Evolutionary conservation across 1,140 invertebrate genomes (phyloP).

Genomic region (Cotesia glomerata): DNA sequence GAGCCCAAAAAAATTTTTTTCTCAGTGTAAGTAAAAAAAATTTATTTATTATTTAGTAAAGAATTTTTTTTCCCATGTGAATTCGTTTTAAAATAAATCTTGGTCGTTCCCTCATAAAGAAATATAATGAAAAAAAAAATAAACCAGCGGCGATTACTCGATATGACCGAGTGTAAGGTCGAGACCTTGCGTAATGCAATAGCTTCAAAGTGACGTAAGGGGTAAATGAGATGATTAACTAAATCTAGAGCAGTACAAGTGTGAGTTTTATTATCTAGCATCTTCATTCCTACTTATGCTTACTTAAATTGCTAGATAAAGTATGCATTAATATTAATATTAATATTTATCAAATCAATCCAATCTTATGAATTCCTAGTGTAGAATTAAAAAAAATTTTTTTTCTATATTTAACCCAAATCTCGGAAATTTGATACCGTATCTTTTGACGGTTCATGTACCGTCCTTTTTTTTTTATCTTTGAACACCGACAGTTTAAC

Average conservation of each 20-base stretch:
- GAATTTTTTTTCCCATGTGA: neutral
- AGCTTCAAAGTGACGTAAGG: conserved; percentile 31
- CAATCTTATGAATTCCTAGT: too few relatives aligned
- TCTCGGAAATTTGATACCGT: conserved; percentile 49
- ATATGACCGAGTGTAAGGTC: conserved; percentile 27
- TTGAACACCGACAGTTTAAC: conserved; percentile 35
- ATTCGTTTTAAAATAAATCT: neutral
- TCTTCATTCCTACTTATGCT: neutral
- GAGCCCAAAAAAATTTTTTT: neutral
- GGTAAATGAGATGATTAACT: conserved; percentile 26
- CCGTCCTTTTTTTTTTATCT: conserved; percentile 50
- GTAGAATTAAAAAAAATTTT: neutral
- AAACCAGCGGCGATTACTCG: conserved; percentile 17
- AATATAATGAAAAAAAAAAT: neutral
- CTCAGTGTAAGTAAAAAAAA: too few relatives aligned
- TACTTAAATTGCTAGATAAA: too few relatives aligned
- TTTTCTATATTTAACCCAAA: conserved; percentile 41
- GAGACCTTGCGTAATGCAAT: conserved; percentile 34
- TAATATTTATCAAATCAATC: too few relatives aligned
- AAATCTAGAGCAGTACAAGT: conserved; percentile 29
- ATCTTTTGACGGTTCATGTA: conserved; percentile 53
- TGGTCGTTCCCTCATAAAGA: neutral
- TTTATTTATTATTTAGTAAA: too few relatives aligned
- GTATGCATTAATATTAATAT: neutral
- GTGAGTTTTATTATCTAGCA: conserved; percentile 21